phyloP scores from a whole-genome alignment of 2,888 invertebrate species.

The Sinotaia quadrata region DNA sequence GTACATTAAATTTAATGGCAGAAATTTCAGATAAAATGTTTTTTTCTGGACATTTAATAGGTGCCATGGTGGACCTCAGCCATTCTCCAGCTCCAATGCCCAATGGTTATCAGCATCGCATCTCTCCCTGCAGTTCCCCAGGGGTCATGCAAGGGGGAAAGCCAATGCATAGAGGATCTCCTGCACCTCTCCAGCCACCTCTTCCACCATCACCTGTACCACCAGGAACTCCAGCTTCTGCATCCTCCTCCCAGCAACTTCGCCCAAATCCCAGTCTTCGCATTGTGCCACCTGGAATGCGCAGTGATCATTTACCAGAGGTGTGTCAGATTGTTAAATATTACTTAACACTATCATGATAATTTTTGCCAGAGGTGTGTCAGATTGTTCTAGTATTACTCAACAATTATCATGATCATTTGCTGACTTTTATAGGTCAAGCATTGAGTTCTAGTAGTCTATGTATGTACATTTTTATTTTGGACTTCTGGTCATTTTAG shows the following conservation, averaged over 20 bases:
- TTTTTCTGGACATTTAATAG: conserved; percentile 40
- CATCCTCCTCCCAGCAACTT: conserved; percentile 15
- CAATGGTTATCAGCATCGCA: conserved; percentile 67
- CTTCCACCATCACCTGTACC: conserved; percentile 30
- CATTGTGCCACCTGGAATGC: conserved; percentile 22
- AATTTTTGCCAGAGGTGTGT: no score
- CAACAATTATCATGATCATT: no score
- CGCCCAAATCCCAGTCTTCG: conserved; percentile 25
- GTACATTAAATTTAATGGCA: no score
- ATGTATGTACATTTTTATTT: no score
- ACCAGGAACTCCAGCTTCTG: conserved; percentile 7
- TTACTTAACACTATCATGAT: no score
- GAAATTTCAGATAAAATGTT: no score
- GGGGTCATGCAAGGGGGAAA: conserved; percentile 42
- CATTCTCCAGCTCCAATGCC: conserved; percentile 53
- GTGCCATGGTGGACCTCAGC: conserved; percentile 67
- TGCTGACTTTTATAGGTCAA: no score
- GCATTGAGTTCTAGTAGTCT: no score
- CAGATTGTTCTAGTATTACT: no score
- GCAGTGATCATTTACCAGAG: conserved; percentile 15
- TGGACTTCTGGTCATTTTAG: no score
- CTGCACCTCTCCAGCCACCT: conserved; percentile 21
- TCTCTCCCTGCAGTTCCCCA: conserved; percentile 65
- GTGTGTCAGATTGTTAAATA: no score
- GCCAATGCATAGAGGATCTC: conserved; percentile 28